Conservation (phyloP, 2,888 invertebrate genomes). For the Toxonevra muliebris region DNA sequence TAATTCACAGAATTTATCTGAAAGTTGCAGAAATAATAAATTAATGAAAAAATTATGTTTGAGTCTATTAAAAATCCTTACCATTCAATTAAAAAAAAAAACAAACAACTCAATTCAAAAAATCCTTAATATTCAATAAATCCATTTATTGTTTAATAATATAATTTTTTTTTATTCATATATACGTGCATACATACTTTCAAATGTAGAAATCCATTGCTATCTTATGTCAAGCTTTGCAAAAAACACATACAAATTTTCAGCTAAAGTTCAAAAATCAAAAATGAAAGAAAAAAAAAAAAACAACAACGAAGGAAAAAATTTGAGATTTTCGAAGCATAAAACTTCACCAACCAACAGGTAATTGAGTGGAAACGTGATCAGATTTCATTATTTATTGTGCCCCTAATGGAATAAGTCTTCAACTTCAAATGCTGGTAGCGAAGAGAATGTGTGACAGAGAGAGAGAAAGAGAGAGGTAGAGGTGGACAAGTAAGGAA, state of each 20-base stretch:
- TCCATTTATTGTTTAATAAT: too few relatives aligned
- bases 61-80: too few relatives aligned
- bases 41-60: too few relatives aligned
- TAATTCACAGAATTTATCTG: too few relatives aligned
- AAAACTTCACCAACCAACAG: conserved; percentile 49
- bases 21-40: too few relatives aligned
- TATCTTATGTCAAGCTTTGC: background rate
- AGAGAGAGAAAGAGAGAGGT: too few relatives aligned
- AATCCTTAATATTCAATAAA: too few relatives aligned
- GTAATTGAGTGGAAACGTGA: conserved; percentile 65
- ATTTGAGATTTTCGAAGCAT: background rate
- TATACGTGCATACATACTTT: background rate
- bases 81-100: too few relatives aligned
- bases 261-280: too few relatives aligned
- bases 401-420: conserved; percentile 15
- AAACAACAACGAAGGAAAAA: background rate
- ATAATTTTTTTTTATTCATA: background rate
- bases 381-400: conserved; percentile 61
- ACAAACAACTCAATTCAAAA: too few relatives aligned
- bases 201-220: background rate
- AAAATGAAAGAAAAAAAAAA: conserved; percentile 8
- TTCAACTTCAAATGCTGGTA: conserved; percentile 12
- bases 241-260: background rate
- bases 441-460: too few relatives aligned
- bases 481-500: conserved; percentile 16